phyloP scores from a whole-genome alignment of 1,140 invertebrate species.

The Magallana angulata region DNA sequence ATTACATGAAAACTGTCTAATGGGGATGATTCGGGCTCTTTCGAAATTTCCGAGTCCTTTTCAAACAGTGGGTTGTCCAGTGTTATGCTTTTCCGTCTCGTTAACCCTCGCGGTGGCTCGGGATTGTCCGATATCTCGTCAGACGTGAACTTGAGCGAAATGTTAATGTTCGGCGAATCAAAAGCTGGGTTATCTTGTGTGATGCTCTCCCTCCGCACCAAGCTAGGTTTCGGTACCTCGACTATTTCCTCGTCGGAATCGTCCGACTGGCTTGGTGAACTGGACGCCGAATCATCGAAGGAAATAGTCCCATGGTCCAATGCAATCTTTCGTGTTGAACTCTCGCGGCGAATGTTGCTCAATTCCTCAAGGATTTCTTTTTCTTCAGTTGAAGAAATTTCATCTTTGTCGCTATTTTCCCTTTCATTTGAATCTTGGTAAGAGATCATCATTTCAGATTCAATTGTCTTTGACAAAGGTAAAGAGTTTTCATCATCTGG shows the following conservation, averaged over 20 bases:
- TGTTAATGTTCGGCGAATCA: neutral
- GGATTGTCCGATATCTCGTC: neutral
- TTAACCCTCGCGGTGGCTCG: neutral
- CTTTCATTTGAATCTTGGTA: neutral
- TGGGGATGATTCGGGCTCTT: neutral
- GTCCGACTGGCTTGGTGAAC: neutral
- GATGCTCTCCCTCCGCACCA: conserved; percentile 17
- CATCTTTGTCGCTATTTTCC: neutral
- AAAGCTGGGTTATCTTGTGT: conserved; percentile 40
- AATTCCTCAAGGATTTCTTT: neutral
- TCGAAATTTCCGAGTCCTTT: neutral
- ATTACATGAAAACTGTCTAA: neutral
- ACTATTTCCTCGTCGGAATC: neutral
- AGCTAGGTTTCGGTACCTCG: neutral
- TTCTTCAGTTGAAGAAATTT: neutral
- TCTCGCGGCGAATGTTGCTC: neutral
- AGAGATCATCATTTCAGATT: neutral
- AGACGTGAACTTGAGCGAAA: neutral
- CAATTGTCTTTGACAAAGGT: neutral
- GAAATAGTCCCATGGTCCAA: neutral
- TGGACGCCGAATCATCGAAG: neutral
- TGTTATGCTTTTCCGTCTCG: conserved; percentile 10
- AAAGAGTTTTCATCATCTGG: neutral
- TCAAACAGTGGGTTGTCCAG: conserved; percentile 37
- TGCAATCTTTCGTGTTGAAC: neutral